Conservation (phyloP, 2,888 invertebrate genomes). For the Drosophila mayaguana region DNA sequence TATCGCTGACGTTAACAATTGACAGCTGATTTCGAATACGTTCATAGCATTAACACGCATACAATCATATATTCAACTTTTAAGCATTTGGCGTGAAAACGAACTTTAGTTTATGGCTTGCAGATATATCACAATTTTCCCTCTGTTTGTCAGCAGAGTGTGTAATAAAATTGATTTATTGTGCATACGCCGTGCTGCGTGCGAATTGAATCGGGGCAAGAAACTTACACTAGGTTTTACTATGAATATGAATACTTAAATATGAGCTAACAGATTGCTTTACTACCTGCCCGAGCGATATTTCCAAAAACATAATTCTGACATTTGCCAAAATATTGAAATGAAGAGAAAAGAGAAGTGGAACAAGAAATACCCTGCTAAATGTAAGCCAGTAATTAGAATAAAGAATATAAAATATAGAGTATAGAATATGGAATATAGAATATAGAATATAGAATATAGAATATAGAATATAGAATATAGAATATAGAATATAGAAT, state of each 20-base stretch:
- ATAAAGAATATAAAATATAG: no score
- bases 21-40: slow-evolving; percentile 27
- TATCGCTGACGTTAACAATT: slow-evolving; percentile 40
- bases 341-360: no score
- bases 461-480: neutral
- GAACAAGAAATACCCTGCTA: neutral
- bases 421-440: neutral
- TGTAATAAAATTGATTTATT: slow-evolving; percentile 52
- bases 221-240: neutral
- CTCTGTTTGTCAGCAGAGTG: slow-evolving; percentile 22
- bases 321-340: neutral
- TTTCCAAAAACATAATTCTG: neutral
- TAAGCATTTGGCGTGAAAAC: slow-evolving; percentile 20
- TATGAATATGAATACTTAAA: neutral
- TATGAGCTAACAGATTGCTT: neutral
- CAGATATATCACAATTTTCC: slow-evolving; percentile 39
- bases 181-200: slow-evolving; percentile 29
- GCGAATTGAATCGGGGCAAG: neutral
- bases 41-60: neutral
- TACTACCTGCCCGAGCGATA: slow-evolving; percentile 6
- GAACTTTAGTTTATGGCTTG: slow-evolving; percentile 40
- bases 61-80: slow-evolving; percentile 18
- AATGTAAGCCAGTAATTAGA: neutral
- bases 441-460: neutral
- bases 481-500: neutral